Evolutionary conservation across 2,797 vertebrate species (phyloP).

Genomic region (Ataeniobius toweri): DNA sequence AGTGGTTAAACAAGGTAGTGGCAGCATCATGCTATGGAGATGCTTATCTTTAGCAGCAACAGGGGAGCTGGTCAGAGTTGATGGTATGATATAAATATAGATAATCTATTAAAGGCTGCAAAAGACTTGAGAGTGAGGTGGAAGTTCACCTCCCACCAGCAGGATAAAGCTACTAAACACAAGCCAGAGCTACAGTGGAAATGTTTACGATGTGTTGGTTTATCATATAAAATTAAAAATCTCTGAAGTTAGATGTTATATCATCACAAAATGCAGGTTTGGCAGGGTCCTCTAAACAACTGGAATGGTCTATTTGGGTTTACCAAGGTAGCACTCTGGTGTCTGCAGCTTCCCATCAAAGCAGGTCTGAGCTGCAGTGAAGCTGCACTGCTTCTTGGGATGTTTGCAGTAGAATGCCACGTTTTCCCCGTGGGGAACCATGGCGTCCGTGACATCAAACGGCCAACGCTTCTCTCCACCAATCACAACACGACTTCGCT

Average conservation of each 20-base stretch:
- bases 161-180: background rate
- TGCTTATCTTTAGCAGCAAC: background rate
- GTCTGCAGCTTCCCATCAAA: constrained; percentile 78
- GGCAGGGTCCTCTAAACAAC: background rate
- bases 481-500: constrained; percentile 81
- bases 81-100: background rate
- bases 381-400: constrained; percentile 78
- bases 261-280: background rate
- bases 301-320: constrained; percentile 12
- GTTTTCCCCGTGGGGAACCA: constrained; percentile 81
- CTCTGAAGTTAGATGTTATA: background rate
- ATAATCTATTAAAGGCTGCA: background rate
- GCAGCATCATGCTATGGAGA: background rate
- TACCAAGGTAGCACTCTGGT: constrained; percentile 85
- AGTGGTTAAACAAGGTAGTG: background rate
- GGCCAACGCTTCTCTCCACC: constrained; percentile 83
- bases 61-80: background rate
- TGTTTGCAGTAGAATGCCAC: constrained; percentile 86
- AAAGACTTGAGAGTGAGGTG: background rate
- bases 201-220: background rate
- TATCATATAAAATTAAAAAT: background rate
- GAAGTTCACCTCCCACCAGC: background rate
- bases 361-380: constrained; percentile 71
- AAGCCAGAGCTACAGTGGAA: background rate
- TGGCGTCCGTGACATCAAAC: constrained; percentile 79